Evolutionary conservation across 2,797 vertebrate species (phyloP).

Genomic region (Gallirallus australis): DNA sequence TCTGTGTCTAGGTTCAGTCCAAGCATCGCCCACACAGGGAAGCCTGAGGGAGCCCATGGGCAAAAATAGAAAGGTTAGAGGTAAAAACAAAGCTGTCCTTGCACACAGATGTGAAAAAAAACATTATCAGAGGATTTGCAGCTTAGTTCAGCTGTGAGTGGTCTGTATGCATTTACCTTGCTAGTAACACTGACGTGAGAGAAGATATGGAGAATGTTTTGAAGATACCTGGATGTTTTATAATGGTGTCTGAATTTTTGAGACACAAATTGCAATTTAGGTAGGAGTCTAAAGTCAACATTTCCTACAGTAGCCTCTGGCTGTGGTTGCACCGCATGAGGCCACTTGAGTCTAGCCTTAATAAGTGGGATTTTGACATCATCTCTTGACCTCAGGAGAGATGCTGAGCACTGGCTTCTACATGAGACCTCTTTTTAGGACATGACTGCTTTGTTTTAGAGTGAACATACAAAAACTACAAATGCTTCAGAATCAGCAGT

Average conservation of each 20-base stretch:
- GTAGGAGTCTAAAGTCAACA: neutral
- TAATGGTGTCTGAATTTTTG: neutral
- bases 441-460: neutral
- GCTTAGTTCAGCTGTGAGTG: conserved; percentile 18
- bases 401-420: neutral
- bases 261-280: neutral
- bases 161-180: neutral
- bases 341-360: neutral
- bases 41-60: conserved; percentile 10
- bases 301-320: neutral
- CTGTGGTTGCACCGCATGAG: neutral
- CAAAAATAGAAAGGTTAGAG: conserved; percentile 66
- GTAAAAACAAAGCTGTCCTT: conserved; percentile 15
- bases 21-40: neutral
- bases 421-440: neutral
- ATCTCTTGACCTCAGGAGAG: neutral
- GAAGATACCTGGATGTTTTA: neutral
- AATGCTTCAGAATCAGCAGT: neutral
- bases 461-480: neutral
- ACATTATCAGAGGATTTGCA: neutral
- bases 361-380: neutral
- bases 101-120: conserved; percentile 15
- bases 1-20: neutral
- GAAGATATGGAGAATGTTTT: neutral
- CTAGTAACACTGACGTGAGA: neutral